Evolutionary conservation across 2,797 vertebrate species (phyloP), one percentile per base, ranked within the genome.

Genomic region (Orestias chungarensis): DNA sequence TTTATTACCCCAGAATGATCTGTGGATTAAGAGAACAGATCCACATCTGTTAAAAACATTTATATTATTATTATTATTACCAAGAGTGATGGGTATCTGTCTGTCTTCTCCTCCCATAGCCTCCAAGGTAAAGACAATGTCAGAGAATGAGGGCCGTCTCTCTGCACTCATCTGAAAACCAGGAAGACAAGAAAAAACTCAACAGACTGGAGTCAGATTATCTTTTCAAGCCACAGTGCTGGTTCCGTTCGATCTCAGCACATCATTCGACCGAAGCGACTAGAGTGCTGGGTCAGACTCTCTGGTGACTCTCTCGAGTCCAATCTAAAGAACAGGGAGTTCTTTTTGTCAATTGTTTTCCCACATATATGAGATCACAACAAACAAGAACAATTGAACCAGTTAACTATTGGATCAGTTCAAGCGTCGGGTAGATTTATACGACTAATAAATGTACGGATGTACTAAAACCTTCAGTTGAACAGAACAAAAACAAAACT

Each of bases 81-180:
- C 93, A 1, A 91, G 74, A 40, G 82, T 80, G 10, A 89, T 77
- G 35, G 87, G 78, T 47, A 73, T 71, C 40, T 88, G 76, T 15
- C 35, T 73, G 50, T 89, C 82, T 12, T 40, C 73, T 40, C 87
- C 86, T 74, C 64, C 0, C 18, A 86, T 88, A 59, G 76, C 87
- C 73, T 97, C 96, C 86, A 99, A 88, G 50, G 92, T 93, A 82
- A 95, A 84, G 0, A 95, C 96, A 35, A 97, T 94, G 79, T 96
- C 95, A 0, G 93, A 85, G 88, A 97, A 98, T 0, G 95, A 94
- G 11, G 97, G 96, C 0, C 97, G 95, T 25, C 86, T 88, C 4
- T 90, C 87, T 18, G 96, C 94, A 66, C 91, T 93, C 96, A 98
- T 97, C 97, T 98, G 85, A 64, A 75, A 74, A 55, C 11, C 38